Conservation (phyloP, 2,888 invertebrate species). For the Spodoptera littoralis region DNA sequence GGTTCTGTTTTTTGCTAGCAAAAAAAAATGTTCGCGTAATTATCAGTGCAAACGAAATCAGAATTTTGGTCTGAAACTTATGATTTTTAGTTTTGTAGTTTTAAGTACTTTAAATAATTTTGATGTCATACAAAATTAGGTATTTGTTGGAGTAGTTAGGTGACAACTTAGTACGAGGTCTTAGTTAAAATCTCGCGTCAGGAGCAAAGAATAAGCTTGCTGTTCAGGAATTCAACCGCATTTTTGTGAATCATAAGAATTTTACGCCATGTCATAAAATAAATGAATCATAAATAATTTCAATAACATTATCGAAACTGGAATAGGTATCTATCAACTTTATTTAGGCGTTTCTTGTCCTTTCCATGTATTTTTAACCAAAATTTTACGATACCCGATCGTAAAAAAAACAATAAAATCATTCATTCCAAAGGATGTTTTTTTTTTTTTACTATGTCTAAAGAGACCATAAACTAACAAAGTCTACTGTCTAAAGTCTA, state of each 20-base stretch:
- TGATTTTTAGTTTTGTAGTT: neutral
- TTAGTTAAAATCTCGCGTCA: too few species aligned
- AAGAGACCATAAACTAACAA: slow-evolving; percentile 42
- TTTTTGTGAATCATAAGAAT: neutral
- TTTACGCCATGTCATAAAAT: slow-evolving; percentile 12
- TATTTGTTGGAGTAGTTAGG: too few species aligned
- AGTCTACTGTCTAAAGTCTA: slow-evolving; percentile 31
- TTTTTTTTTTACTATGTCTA: slow-evolving; percentile 17
- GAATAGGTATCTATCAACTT: neutral
- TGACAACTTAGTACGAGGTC: too few species aligned
- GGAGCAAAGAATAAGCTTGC: too few species aligned
- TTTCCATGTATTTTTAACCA: too few species aligned
- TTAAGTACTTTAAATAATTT: too few species aligned
- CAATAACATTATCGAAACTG: slow-evolving; percentile 6
- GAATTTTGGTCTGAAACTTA: slow-evolving; percentile 13
- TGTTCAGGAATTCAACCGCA: neutral
- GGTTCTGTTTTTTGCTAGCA: slow-evolving; percentile 26
- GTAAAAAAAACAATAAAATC: too few species aligned
- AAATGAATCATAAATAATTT: slow-evolving; percentile 3
- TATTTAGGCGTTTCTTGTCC: neutral
- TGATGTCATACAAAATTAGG: too few species aligned
- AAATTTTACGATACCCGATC: too few species aligned
- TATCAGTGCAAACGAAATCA: slow-evolving; percentile 41
- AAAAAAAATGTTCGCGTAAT: slow-evolving; percentile 20
- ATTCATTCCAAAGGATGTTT: neutral